Evolutionary conservation across 2,113 vertebrate species (phyloP), one percentile per base, ranked within the genome.

Genomic region (Chlamydotis undulata): DNA sequence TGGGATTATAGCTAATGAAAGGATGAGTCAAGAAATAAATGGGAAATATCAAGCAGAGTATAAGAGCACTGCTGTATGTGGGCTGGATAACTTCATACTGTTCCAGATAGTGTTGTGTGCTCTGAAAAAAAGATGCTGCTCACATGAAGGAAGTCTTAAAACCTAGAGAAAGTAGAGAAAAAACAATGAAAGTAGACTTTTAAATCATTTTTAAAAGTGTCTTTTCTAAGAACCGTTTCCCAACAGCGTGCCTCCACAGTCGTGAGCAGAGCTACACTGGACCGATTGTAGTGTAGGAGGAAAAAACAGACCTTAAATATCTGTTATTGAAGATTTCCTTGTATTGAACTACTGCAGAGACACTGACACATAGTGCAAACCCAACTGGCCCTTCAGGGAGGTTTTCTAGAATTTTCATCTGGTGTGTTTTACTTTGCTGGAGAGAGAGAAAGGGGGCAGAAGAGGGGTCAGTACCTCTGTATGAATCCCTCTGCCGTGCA

Each of bases 1-100:
- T 45, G 50, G 47, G 57, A 91, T 92, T 93, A 84, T 52, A 92
- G 69, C 12, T 96, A 89, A 91, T 92, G 80, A 89, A 95, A 90
- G 77, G 57, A 92, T 94, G 80, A 96, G 77, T 96, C 90, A 95
- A 91, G 78, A 91, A 91, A 95, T 82, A 90, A 89, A 93, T 69
- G 45, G 92, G 94, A 97, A 93, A 93, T 93, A 95, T 17, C 61
- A 94, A 53, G 43, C 26, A 52, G 65, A 82, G 12, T 45, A 50
- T n/a, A 57, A 96, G 16, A 73, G 8, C 10, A 9, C 29, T 84
- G 45, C 39, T 82, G 18, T 37, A 35, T 50, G 41, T 69, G 47
- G 49, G 39, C 39, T 93, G 43, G 22, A 65, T 94, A 91, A 50
- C 24, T 92, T 91, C 74, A 61, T 69, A 47, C 49, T 92, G 28